Evolutionary conservation across 2,113 vertebrate species (phyloP).

Genomic region (Isichthys henryi): DNA sequence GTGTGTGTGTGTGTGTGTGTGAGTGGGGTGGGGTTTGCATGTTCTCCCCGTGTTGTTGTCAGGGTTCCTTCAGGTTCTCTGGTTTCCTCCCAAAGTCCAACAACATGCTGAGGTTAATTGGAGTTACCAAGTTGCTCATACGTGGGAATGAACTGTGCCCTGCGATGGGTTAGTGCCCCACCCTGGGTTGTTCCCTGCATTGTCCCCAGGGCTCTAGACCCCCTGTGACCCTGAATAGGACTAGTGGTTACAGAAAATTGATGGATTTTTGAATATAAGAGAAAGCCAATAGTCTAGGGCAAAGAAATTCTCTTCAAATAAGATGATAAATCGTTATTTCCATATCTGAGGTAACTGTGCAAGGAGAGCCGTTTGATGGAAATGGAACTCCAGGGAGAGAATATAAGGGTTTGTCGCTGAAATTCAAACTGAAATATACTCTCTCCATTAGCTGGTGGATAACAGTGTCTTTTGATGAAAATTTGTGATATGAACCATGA

Average conservation of each 20-base stretch:
- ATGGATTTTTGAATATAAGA: not conserved
- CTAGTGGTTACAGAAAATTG: not conserved
- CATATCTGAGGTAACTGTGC: not conserved
- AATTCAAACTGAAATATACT: not conserved
- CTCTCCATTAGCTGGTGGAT: not conserved
- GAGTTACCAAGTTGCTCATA: not conserved
- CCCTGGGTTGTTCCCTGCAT: not conserved
- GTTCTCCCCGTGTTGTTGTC: not conserved
- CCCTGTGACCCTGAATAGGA: not conserved
- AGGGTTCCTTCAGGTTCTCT: not conserved
- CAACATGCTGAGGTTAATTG: not conserved
- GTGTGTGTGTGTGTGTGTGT: no score
- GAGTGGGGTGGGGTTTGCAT: not conserved
- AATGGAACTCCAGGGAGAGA: not conserved
- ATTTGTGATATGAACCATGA: not conserved
- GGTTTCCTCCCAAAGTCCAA: not conserved
- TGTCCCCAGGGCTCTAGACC: not conserved
- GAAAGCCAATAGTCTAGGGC: not conserved
- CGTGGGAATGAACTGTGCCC: not conserved
- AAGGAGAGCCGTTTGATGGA: not conserved
- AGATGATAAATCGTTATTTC: not conserved
- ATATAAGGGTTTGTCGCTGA: not conserved
- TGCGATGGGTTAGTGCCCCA: not conserved
- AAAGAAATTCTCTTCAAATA: not conserved
- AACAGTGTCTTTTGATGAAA: not conserved